These are phyloP conservation scores for Mesocentrotus franciscanus DNA, from an alignment of 53 echinoderm and acorn worm genomes.

Conservation along the genomic window DNA sequence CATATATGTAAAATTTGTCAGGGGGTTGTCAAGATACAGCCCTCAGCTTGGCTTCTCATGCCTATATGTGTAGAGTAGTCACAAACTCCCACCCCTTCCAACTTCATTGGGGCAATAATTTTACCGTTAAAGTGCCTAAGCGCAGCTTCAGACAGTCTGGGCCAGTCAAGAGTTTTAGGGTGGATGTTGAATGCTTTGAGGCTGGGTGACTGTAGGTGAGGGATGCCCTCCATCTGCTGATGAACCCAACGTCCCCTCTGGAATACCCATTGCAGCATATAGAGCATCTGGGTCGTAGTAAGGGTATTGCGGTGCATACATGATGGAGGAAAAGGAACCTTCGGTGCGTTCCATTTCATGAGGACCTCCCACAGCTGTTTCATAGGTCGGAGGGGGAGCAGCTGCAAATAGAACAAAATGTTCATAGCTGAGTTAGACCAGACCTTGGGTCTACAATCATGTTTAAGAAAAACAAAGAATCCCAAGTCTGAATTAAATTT, in stretches of 20 bases:
- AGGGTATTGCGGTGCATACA: constrained; percentile 79
- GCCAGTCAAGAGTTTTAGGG: not conserved
- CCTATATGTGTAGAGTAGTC: too few species aligned
- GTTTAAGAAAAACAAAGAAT: too few species aligned
- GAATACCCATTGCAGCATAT: constrained; percentile 30
- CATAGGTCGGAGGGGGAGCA: constrained; percentile 73
- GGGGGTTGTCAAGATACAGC: too few species aligned
- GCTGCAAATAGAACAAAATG: not conserved
- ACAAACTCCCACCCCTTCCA: too few species aligned
- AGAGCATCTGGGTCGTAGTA: constrained; percentile 66
- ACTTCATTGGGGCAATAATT: too few species aligned
- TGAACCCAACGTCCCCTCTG: not conserved
- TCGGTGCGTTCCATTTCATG: constrained; percentile 68
- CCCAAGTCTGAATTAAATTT: too few species aligned
- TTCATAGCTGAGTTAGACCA: too few species aligned
- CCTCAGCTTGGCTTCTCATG: too few species aligned
- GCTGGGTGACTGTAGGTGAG: not conserved
- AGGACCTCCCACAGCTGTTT: constrained; percentile 68
- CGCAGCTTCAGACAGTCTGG: too few species aligned
- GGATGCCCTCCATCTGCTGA: not conserved
- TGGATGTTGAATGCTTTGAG: not conserved
- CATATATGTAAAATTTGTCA: too few species aligned
- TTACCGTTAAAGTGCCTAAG: too few species aligned
- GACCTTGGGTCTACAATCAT: too few species aligned
- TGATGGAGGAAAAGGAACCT: constrained; percentile 66